Percentiles rank a stretch among this genome's conserved stretches.
Conservation (phyloP, 2,797 vertebrate genomes). For the Sebastes hubbsi region DNA sequence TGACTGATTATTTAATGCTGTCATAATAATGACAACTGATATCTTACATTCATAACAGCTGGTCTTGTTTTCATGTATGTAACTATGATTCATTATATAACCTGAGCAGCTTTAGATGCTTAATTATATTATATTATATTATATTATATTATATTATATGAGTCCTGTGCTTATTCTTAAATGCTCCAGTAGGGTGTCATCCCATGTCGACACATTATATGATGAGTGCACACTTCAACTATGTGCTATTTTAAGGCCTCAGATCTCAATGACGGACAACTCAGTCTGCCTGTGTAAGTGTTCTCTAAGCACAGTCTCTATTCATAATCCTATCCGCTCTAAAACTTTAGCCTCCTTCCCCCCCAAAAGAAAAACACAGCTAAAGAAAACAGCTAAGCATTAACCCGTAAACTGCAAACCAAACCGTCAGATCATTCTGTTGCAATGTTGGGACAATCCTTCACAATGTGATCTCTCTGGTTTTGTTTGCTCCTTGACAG, state of each 20-base stretch:
- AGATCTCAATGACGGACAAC: slow-evolving; percentile 64
- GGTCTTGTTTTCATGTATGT: neutral
- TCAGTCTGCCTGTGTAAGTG: slow-evolving; percentile 55
- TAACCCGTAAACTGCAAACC: neutral
- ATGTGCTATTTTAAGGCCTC: slow-evolving; percentile 74
- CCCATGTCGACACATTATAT: slow-evolving; percentile 49
- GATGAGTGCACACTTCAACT: slow-evolving; percentile 66
- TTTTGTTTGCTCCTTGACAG: slow-evolving; percentile 68
- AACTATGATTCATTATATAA: neutral
- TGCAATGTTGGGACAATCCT: neutral
- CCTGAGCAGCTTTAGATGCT: neutral
- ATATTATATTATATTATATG: too few relatives aligned
- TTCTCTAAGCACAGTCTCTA: slow-evolving; percentile 50
- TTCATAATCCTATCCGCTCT: slow-evolving; percentile 50
- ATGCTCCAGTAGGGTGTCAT: slow-evolving; percentile 33
- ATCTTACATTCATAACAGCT: slow-evolving; percentile 25
- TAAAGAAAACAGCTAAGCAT: slow-evolving; percentile 23
- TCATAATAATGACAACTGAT: slow-evolving; percentile 29
- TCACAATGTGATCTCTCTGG: slow-evolving; percentile 57
- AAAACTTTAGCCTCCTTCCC: slow-evolving; percentile 2
- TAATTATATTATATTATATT: neutral
- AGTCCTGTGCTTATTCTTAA: slow-evolving; percentile 26
- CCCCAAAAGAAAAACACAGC: neutral
- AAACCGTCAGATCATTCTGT: neutral
- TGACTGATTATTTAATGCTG: slow-evolving; percentile 35